Base-by-base conservation (phyloP, 2,888 invertebrate species). In the Melolontha melolontha region DNA sequence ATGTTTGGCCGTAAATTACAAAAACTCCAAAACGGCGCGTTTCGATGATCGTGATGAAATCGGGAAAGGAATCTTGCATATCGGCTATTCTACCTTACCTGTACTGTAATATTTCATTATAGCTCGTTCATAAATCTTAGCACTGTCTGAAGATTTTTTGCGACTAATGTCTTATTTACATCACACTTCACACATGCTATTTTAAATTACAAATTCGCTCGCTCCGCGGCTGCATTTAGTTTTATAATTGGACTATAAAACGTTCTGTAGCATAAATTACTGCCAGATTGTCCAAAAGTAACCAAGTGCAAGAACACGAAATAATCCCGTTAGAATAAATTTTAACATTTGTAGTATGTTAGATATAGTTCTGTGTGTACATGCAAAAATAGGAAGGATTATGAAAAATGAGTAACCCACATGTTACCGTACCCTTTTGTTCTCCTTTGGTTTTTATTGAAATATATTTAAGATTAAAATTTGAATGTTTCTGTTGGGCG, bases 131-230 rank as follows among this genome's bases (percentile, higher is more conserved):
- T 66, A 66, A 66, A 66, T 66, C 66, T 47, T 55, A 17, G 42
- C 42, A 41, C 41, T 65, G 66, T 66, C 66, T 54, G 29, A 10
- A 51, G 34, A 66, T 55, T 55, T 66, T 66, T 66, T 47, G 29
- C 55, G 47, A 55, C 66, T 66, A 54, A 66, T 66, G 66, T 55
- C 66, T 66, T 66, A 66, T 66, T 66, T 66, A 66, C 66, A 66
- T 66, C 54, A 66, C 54, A 66, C 66, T 66, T 54, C 55, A 40
- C 55, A 40, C 66, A 40, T 42, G 59, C 55, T 66, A 39, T 55
- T 66, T 66, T 66, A 40, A 66, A 66, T 66, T 66, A 41, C 44
- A 66, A 66, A 66, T 66, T 5, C 34, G 6, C 34, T 34, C 34
- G 34, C 34, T 34, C 34, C 34, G 14, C n/a, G 17, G 5, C 51